A percentile compares a stretch with the other conserved stretches of the same genome.
These are phyloP conservation scores for Parazoanthus atlanticus DNA, from an alignment of 92 coral and sea anemone species.

Conservation along the genomic window DNA sequence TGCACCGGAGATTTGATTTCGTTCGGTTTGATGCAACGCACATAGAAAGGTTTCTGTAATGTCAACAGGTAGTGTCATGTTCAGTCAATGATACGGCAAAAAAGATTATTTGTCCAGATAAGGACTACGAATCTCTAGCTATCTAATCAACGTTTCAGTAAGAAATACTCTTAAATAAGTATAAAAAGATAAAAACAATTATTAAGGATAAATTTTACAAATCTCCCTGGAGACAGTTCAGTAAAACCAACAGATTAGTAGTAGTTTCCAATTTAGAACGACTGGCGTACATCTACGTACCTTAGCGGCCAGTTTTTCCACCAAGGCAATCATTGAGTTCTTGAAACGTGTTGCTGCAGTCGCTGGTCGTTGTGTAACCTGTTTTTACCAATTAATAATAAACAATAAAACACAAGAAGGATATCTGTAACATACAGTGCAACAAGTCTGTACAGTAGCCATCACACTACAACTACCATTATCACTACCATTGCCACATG, in stretches of 20 bases:
- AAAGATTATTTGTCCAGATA: neutral
- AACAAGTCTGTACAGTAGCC: neutral
- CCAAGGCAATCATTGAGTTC: slow-evolving; percentile 92
- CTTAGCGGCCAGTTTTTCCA: slow-evolving; percentile 83
- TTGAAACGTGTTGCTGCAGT: slow-evolving; percentile 96
- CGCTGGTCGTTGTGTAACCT: slow-evolving; percentile 97
- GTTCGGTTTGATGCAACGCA: slow-evolving; percentile 96
- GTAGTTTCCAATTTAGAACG: neutral
- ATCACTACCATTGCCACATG: neutral
- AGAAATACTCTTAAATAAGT: neutral
- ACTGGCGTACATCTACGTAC: slow-evolving; percentile 32
- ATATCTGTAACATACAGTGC: neutral
- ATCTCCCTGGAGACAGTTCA: neutral
- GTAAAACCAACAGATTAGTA: neutral
- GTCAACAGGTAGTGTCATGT: neutral
- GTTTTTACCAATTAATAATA: neutral
- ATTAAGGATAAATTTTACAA: neutral
- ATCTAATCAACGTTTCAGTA: neutral
- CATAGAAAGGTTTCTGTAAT: slow-evolving; percentile 91
- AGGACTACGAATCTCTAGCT: neutral
- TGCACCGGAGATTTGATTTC: slow-evolving; percentile 90
- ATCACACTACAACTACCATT: neutral
- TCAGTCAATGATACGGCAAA: neutral
- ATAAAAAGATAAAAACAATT: too few relatives aligned
- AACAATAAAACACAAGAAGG: neutral